These are phyloP conservation scores for Unio delphinus DNA, from an alignment of 2,888 invertebrate genomes.

Conservation along the genomic window DNA sequence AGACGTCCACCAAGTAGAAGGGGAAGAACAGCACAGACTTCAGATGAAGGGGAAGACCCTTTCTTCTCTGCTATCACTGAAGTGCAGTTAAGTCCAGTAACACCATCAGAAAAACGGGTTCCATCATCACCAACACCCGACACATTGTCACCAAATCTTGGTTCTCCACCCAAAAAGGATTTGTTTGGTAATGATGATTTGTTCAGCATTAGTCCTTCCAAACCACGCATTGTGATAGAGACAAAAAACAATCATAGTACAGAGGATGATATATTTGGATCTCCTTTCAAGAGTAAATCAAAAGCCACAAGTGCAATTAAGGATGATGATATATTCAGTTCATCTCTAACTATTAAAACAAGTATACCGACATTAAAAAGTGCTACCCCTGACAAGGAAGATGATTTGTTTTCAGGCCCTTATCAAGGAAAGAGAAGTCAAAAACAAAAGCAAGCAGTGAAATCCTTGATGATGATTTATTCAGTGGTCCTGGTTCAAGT, in stretches of 20 bases:
- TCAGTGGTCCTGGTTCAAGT: constrained; percentile 16
- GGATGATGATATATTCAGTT: constrained; percentile 21
- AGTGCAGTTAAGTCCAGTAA: constrained; percentile 7
- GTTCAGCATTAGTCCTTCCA: constrained; percentile 21
- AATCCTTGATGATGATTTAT: constrained; percentile 15
- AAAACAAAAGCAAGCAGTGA: constrained; percentile 13
- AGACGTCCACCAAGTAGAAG: constrained; percentile 84
- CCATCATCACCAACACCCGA: background rate
- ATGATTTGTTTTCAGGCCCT: constrained; percentile 32
- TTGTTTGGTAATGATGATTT: constrained; percentile 62
- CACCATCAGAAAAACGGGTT: constrained; percentile 1
- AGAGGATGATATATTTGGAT: constrained; percentile 30
- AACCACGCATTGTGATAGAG: constrained; percentile 9
- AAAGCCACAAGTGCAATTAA: constrained; percentile 12
- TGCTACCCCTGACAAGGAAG: constrained; percentile 12
- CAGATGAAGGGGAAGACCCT: constrained; percentile 6
- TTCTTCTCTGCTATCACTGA: background rate
- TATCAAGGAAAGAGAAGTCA: constrained; percentile 5
- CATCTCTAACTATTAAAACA: background rate
- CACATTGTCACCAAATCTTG: constrained; percentile 2
- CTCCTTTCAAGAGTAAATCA: constrained; percentile 7
- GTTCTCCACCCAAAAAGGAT: constrained; percentile 29
- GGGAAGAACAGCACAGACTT: constrained; percentile 74
- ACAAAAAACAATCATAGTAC: constrained; percentile 11
- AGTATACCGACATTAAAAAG: constrained; percentile 7